Conservation (phyloP, 2,888 invertebrate genomes). For the Ischnus inquisitorius region DNA sequence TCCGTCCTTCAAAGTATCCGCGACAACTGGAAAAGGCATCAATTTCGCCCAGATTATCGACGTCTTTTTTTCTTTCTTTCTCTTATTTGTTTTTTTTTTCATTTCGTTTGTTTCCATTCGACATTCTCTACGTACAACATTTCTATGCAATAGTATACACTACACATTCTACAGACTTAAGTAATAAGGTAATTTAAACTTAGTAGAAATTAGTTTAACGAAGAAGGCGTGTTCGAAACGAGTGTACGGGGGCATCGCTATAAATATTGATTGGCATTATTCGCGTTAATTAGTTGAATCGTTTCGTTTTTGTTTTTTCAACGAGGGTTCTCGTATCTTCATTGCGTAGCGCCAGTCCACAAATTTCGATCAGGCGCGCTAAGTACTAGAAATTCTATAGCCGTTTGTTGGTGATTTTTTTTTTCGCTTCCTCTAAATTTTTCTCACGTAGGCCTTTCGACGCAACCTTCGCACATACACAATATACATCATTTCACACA, state of each 20-base stretch:
- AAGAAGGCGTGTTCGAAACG: conserved; percentile 57
- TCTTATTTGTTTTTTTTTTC: conserved; percentile 25
- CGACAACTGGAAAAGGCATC: conserved; percentile 55
- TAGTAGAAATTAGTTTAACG: conserved; percentile 56
- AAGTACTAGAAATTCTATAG: conserved; percentile 71
- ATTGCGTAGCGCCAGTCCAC: conserved; percentile 56
- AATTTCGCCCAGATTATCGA: conserved; percentile 48
- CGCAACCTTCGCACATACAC: conserved; percentile 62
- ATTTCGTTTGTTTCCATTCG: conserved; percentile 28
- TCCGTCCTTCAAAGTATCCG: conserved; percentile 24
- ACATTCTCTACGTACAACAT: conserved; percentile 64
- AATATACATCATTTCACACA: conserved; percentile 69
- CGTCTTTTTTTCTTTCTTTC: conserved; percentile 24
- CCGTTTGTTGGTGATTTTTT: conserved; percentile 62
- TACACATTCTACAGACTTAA: conserved; percentile 62
- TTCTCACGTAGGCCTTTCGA: conserved; percentile 68
- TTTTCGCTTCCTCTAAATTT: conserved; percentile 32
- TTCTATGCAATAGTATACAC: conserved; percentile 61
- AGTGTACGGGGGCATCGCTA: conserved; percentile 40
- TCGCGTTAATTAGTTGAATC: conserved; percentile 44
- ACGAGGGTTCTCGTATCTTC: conserved; percentile 52
- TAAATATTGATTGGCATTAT: conserved; percentile 55
- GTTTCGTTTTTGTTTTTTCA: conserved; percentile 41
- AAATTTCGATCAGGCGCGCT: conserved; percentile 65
- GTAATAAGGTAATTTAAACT: conserved; percentile 55